These are phyloP conservation scores for Leptura quadrifasciata DNA, from an alignment of 2,888 invertebrate species.

Conservation along the genomic window DNA sequence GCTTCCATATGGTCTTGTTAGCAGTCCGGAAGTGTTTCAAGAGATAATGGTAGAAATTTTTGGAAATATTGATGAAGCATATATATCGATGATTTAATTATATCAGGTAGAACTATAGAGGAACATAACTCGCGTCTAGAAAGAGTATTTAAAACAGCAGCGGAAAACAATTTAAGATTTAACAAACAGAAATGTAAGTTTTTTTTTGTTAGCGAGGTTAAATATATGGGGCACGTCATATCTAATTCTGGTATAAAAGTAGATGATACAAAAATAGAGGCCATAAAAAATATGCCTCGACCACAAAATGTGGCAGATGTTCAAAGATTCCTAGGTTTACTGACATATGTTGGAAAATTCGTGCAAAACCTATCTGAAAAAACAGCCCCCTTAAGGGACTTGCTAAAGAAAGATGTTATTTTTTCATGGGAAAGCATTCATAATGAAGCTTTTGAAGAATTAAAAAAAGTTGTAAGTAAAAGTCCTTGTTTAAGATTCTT, in stretches of 20 bases:
- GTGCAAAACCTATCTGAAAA: conserved; percentile 58
- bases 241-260: conserved; percentile 47
- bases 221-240: conserved; percentile 57
- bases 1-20: too few relatives aligned
- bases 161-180: conserved; percentile 44
- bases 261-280: conserved; percentile 53
- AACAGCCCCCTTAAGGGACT: conserved; percentile 53
- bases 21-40: too few relatives aligned
- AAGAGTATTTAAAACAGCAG: conserved; percentile 51
- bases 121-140: conserved; percentile 58
- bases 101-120: conserved; percentile 52
- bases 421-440: conserved; percentile 40
- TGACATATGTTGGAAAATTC: conserved; percentile 61
- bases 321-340: conserved; percentile 59
- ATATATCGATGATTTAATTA: conserved; percentile 62
- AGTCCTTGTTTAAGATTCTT: neutral
- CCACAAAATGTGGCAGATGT: conserved; percentile 58
- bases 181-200: conserved; percentile 55
- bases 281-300: too few relatives aligned
- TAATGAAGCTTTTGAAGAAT: conserved; percentile 40
- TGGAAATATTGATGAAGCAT: conserved; percentile 36
- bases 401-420: conserved; percentile 54
- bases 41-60: conserved; percentile 27
- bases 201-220: conserved; percentile 49
- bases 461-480: conserved; percentile 42